A percentile compares a stretch with the other conserved stretches of the same genome.
Evolutionary conservation across 2,113 vertebrate species (phyloP).

Genomic region (Phaethornis superciliosus): DNA sequence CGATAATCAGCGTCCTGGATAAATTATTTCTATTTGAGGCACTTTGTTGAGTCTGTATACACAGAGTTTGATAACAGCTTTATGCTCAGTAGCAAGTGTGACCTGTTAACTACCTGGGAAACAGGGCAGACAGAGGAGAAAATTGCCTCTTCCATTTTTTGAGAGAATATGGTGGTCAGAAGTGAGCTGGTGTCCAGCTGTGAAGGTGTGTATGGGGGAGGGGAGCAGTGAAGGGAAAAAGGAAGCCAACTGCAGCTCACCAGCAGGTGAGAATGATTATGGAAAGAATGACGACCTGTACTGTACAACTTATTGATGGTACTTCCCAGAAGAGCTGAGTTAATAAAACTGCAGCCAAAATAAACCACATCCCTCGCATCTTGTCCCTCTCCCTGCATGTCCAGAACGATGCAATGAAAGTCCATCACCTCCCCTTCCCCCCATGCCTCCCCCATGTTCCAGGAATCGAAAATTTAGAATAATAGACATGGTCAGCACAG

Average conservation of each 20-base stretch:
- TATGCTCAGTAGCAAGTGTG: not conserved
- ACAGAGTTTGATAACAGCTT: not conserved
- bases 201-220: not conserved
- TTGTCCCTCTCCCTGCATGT: conserved; percentile 42
- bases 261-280: conserved; percentile 63
- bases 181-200: conserved; percentile 36
- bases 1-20: not conserved
- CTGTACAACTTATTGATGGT: conserved; percentile 56
- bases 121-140: not conserved
- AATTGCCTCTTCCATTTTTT: not conserved
- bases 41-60: not conserved
- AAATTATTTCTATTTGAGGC: conserved; percentile 16
- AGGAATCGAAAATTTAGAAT: not conserved
- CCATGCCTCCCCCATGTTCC: not conserved
- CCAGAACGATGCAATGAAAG: not conserved
- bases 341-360: conserved; percentile 63
- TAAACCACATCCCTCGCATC: conserved; percentile 62
- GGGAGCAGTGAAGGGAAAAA: not conserved
- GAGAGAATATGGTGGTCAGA: not conserved
- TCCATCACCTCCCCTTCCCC: not conserved
- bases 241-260: conserved; percentile 2
- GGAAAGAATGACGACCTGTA: conserved; percentile 52
- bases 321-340: conserved; percentile 37
- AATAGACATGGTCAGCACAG: not conserved
- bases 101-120: not conserved